Evolutionary conservation across 2,113 vertebrate genomes (phyloP).

Genomic region (Leucosticte australis): DNA sequence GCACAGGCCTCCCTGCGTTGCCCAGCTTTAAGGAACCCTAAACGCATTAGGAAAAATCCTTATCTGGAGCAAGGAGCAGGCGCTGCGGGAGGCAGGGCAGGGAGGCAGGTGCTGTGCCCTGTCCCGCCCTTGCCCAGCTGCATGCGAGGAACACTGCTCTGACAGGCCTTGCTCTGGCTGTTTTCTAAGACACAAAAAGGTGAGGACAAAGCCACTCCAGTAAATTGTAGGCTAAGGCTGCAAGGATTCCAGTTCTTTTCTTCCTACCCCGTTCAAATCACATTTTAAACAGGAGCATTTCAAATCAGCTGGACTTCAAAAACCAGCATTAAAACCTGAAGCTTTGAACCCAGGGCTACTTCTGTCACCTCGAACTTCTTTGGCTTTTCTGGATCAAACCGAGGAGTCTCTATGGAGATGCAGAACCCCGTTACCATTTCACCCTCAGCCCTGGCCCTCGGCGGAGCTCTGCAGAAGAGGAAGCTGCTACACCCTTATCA

Average conservation of each 20-base stretch:
- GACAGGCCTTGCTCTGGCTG: neutral
- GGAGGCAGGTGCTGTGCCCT: neutral
- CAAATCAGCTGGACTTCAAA: neutral
- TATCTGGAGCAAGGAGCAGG: neutral
- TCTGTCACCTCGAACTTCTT: neutral
- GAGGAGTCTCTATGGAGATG: neutral
- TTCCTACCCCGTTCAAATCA: neutral
- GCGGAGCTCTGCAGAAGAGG: neutral
- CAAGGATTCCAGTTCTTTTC: neutral
- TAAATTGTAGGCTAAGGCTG: fast-evolving
- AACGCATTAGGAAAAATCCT: slow-evolving; percentile 1
- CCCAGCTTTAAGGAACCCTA: neutral
- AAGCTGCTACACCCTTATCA: neutral
- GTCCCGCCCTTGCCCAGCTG: neutral
- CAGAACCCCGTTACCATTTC: neutral
- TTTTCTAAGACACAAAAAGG: neutral
- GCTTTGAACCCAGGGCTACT: fast-evolving
- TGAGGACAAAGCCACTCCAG: neutral
- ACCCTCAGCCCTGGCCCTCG: neutral
- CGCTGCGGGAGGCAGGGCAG: neutral
- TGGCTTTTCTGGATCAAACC: neutral
- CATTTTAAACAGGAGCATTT: neutral
- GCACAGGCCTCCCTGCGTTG: neutral
- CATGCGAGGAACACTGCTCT: neutral
- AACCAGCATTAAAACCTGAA: neutral